Percentiles rank a stretch among this genome's conserved stretches.
These are phyloP conservation scores for Ceratothoa steindachneri DNA, from an alignment of 2,888 invertebrate species.

Conservation along the genomic window DNA sequence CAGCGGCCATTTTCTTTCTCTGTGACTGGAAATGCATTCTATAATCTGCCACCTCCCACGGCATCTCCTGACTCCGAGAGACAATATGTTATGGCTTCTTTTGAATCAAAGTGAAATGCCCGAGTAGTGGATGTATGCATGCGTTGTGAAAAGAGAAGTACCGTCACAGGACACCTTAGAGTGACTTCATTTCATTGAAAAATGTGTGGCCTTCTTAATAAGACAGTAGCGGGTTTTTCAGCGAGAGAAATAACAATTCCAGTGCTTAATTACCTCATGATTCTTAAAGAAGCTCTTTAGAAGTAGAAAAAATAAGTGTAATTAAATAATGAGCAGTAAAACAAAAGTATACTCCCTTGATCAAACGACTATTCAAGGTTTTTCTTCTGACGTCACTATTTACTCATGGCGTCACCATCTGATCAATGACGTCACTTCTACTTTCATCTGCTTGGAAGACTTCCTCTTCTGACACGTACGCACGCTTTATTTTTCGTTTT, in stretches of 20 bases:
- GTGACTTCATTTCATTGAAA: not conserved
- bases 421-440: not conserved
- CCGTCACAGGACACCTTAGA: not conserved
- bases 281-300: not conserved
- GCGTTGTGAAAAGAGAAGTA: not conserved
- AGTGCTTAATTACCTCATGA: not conserved
- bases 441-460: not conserved
- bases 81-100: not conserved
- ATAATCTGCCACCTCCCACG: not conserved
- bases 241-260: not conserved
- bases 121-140: not conserved
- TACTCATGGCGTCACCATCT: not conserved
- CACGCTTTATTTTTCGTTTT: not conserved
- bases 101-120: not conserved
- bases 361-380: not conserved
- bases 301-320: not conserved
- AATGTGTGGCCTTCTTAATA: not conserved
- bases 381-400: not conserved
- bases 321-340: not conserved
- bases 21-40: not conserved
- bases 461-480: constrained; percentile 2
- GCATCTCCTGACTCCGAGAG: not conserved
- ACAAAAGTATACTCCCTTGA: not conserved
- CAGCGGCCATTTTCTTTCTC: not conserved
- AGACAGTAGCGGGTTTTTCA: not conserved